phyloP scores from a whole-genome alignment of 2,797 vertebrate species.

The Chrosomus eos region DNA sequence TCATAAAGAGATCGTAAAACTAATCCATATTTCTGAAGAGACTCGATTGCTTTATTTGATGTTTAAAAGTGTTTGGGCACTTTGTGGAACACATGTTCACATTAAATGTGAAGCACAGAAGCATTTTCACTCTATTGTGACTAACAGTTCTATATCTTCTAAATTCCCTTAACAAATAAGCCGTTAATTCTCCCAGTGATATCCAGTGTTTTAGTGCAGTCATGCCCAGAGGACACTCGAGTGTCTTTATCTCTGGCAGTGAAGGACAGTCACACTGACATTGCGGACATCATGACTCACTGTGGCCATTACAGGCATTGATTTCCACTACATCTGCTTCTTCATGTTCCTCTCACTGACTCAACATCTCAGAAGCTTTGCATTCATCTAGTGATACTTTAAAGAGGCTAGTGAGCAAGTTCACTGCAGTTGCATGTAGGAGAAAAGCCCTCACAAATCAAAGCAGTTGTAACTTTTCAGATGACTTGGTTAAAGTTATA shows the following conservation, averaged over 20 bases:
- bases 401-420: background rate
- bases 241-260: constrained; percentile 19
- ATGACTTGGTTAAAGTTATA: background rate
- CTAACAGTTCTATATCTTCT: background rate
- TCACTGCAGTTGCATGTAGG: background rate
- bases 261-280: constrained; percentile 36
- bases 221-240: constrained; percentile 17
- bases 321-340: constrained; percentile 47
- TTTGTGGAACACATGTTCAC: background rate
- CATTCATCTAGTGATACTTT: constrained; percentile 21
- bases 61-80: background rate
- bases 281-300: constrained; percentile 31
- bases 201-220: background rate
- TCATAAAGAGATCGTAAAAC: no score
- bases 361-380: constrained; percentile 17
- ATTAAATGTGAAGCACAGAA: constrained; percentile 2
- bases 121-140: background rate
- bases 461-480: background rate
- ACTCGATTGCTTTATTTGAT: no score
- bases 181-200: background rate
- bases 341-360: constrained; percentile 22
- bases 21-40: no score
- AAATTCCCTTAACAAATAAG: constrained; percentile 4
- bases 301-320: constrained; percentile 49
- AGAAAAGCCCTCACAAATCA: background rate